phyloP scores from a whole-genome alignment of 1,140 invertebrate genomes.

The Hetaerina americana region DNA sequence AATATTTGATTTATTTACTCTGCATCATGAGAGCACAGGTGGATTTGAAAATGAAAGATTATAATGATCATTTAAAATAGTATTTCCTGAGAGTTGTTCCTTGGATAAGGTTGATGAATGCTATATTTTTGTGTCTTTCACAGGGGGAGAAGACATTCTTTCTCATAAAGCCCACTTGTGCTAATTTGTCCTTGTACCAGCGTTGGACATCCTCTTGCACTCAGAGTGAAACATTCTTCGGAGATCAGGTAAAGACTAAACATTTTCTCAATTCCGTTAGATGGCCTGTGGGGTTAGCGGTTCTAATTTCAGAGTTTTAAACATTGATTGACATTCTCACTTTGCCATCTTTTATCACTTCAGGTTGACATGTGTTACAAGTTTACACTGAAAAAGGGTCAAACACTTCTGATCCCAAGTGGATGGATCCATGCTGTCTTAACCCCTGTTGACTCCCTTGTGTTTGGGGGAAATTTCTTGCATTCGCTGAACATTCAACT shows the following conservation, averaged over 20 bases:
- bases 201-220: constrained; percentile 71
- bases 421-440: constrained; percentile 94
- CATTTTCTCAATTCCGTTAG: not conserved
- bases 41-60: no score
- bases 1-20: no score
- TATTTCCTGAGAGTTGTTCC: no score
- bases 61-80: no score
- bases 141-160: constrained; percentile 82
- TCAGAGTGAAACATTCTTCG: constrained; percentile 76
- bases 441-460: constrained; percentile 77
- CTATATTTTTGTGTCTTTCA: constrained; percentile 10
- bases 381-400: constrained; percentile 56
- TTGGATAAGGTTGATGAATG: no score
- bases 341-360: constrained; percentile 14
- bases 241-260: constrained; percentile 50
- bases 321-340: constrained; percentile 8
- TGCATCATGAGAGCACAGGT: no score
- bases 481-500: constrained; percentile 73
- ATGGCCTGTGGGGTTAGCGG: not conserved
- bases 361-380: constrained; percentile 61
- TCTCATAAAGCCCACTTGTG: constrained; percentile 64
- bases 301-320: constrained; percentile 11
- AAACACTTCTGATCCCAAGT: constrained; percentile 82
- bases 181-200: constrained; percentile 69
- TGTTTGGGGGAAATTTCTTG: constrained; percentile 88